A percentile compares a stretch with the other conserved stretches of the same genome.
Conservation (phyloP, 2,113 vertebrate species). For the Hyaena hyaena region DNA sequence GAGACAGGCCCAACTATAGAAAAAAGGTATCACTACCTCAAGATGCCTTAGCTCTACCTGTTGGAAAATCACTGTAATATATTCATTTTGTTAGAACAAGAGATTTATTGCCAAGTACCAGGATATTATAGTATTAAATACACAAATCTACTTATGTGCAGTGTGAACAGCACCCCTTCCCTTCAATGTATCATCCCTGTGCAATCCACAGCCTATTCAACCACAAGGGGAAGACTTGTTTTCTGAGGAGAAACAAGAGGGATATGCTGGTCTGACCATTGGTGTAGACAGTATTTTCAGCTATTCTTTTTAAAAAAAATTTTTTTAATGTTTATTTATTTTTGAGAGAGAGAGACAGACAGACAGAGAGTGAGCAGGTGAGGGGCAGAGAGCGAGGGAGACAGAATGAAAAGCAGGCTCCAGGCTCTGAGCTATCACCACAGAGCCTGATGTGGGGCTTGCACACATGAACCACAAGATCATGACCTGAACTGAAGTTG, state of each 20-base stretch:
- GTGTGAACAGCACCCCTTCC: not conserved
- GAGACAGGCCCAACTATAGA: not conserved
- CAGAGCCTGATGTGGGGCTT: too few species aligned
- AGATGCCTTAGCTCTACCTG: not conserved
- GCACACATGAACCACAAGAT: too few species aligned
- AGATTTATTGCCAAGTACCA: not conserved
- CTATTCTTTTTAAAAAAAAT: not conserved
- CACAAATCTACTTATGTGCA: not conserved
- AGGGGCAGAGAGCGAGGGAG: too few species aligned
- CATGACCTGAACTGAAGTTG: too few species aligned
- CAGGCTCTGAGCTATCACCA: too few species aligned
- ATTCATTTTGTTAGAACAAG: not conserved
- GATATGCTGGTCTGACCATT: not conserved
- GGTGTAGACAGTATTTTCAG: not conserved
- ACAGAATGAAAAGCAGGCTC: too few species aligned
- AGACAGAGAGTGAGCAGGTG: accelerated
- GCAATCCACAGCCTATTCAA: not conserved
- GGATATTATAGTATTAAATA: not conserved
- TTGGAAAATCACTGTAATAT: not conserved
- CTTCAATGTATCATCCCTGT: not conserved
- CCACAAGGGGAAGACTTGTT: not conserved
- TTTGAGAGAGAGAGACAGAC: too few species aligned
- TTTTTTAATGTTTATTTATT: too few species aligned
- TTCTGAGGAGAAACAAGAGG: not conserved
- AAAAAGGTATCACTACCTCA: not conserved